These are phyloP conservation scores for Morpho deidamia DNA, from an alignment of 2,888 invertebrate genomes.

Conservation along the genomic window DNA sequence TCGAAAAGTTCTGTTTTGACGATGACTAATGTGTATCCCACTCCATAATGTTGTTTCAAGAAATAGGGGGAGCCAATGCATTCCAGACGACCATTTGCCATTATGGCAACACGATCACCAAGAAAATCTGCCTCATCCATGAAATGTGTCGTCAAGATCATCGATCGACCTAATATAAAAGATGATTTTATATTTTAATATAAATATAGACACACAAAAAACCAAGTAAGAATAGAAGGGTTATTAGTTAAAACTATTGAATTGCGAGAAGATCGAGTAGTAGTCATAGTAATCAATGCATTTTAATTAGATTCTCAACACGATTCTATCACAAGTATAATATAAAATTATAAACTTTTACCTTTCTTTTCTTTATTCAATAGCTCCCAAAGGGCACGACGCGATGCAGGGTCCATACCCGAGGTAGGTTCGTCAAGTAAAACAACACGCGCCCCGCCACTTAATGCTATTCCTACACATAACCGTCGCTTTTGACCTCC, in stretches of 20 bases:
- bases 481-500: constrained; percentile 89
- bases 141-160: constrained; percentile 91
- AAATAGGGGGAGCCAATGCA: constrained; percentile 90
- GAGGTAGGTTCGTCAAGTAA: constrained; percentile 88
- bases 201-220: too few relatives aligned
- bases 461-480: constrained; percentile 86
- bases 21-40: constrained; percentile 88
- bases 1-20: constrained; percentile 53
- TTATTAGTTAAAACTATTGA: too few relatives aligned
- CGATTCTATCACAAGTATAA: too few relatives aligned
- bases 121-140: constrained; percentile 95
- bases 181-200: too few relatives aligned
- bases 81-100: constrained; percentile 88
- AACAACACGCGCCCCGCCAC: constrained; percentile 85
- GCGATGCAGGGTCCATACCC: constrained; percentile 91
- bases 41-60: constrained; percentile 91
- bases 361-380: constrained; percentile 83
- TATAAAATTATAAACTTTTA: constrained; percentile 19
- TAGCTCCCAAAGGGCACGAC: constrained; percentile 91
- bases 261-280: too few relatives aligned
- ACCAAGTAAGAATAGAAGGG: too few relatives aligned
- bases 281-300: too few relatives aligned
- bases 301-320: too few relatives aligned
- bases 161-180: constrained; percentile 79
- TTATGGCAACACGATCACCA: constrained; percentile 92